These are phyloP conservation scores for Heliconius nattereri DNA, from an alignment of 1,140 invertebrate genomes.

Conservation along the genomic window DNA sequence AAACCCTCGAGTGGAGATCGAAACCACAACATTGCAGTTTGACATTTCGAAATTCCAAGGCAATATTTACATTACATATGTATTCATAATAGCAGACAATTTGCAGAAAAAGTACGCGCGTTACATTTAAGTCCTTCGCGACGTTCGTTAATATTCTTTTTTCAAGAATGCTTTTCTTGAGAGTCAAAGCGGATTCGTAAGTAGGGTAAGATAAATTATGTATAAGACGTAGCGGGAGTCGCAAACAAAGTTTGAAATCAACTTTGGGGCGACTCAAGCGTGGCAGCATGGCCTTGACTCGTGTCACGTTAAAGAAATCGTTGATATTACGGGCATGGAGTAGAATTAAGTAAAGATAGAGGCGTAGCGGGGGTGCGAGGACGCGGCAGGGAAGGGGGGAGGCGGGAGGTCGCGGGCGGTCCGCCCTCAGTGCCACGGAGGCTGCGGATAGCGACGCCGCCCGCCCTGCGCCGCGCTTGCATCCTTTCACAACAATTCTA, in stretches of 20 bases:
- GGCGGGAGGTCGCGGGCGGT: slow-evolving; percentile 39
- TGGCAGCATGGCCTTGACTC: slow-evolving; percentile 34
- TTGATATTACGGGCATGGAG: slow-evolving; percentile 61
- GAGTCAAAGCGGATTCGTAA: neutral
- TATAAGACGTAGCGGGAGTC: slow-evolving; percentile 2
- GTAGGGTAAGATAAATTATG: neutral
- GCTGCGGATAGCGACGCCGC: slow-evolving; percentile 62
- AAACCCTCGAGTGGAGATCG: too few species aligned
- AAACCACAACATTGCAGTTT: too few species aligned
- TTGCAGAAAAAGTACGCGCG: neutral
- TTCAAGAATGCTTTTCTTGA: neutral
- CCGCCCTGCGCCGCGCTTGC: slow-evolving; percentile 50
- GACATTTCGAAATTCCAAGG: too few species aligned
- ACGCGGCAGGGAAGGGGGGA: slow-evolving; percentile 25
- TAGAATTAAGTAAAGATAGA: slow-evolving; percentile 72
- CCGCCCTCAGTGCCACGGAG: slow-evolving; percentile 74
- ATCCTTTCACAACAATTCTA: slow-evolving; percentile 29
- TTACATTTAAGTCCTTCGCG: neutral
- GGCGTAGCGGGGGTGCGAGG: slow-evolving; percentile 54
- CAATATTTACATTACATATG: too few species aligned
- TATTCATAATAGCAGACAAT: neutral
- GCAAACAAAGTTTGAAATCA: slow-evolving; percentile 20
- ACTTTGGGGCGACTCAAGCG: slow-evolving; percentile 23
- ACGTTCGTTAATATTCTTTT: slow-evolving; percentile 7
- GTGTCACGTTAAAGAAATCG: slow-evolving; percentile 41